Conservation (phyloP, 1,140 invertebrate genomes). For the Episyrphus balteatus region DNA sequence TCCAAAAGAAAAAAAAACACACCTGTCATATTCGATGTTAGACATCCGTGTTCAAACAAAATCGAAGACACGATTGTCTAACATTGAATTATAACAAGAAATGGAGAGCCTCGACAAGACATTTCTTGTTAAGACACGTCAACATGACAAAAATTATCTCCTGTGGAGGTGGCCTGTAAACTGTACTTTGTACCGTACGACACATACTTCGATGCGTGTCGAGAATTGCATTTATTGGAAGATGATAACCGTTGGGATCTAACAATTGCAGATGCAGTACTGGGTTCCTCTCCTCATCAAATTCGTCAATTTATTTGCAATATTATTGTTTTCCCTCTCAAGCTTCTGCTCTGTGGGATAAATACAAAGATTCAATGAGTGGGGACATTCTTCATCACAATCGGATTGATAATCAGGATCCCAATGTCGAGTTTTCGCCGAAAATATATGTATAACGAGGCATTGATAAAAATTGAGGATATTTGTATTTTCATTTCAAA, state of each 20-base stretch:
- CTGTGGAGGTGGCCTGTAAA: too few species aligned
- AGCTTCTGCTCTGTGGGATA: conserved; percentile 22
- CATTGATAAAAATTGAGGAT: conserved; percentile 26
- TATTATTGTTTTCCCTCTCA: conserved; percentile 28
- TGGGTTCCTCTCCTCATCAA: conserved; percentile 24
- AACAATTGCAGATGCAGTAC: conserved; percentile 24
- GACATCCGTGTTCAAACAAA: too few species aligned
- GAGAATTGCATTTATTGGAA: conserved; percentile 27
- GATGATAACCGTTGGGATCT: conserved; percentile 28
- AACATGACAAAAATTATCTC: too few species aligned
- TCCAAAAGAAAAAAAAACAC: too few species aligned
- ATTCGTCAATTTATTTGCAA: conserved; percentile 36
- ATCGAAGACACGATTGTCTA: too few species aligned
- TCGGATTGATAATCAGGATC: conserved; percentile 20
- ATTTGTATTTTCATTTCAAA: conserved; percentile 15
- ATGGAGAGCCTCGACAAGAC: too few species aligned
- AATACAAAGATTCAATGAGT: conserved; percentile 27
- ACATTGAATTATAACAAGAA: too few species aligned
- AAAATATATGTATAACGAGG: too few species aligned
- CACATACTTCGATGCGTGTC: conserved; percentile 35
- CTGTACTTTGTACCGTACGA: too few species aligned
- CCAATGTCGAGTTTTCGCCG: conserved; percentile 6
- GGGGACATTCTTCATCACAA: conserved; percentile 14
- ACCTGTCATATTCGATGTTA: too few species aligned
- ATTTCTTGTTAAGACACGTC: too few species aligned